Conservation (phyloP, 2,888 invertebrate genomes). For the Acronicta psi region DNA sequence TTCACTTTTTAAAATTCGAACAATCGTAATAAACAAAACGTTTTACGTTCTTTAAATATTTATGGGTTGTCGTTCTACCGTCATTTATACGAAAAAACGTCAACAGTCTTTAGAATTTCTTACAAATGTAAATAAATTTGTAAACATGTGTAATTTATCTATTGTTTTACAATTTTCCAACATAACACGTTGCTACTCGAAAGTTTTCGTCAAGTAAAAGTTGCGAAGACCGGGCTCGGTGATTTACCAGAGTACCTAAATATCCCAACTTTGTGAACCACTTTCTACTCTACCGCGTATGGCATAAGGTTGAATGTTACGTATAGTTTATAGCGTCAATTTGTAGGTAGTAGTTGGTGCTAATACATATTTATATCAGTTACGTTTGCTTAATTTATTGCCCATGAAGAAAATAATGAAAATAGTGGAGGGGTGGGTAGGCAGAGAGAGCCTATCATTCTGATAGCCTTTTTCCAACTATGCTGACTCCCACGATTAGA, state of each 20-base stretch:
- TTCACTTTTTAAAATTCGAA: too few species aligned
- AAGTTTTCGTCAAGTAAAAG: conserved; percentile 58
- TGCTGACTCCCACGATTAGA: too few species aligned
- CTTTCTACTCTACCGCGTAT: conserved; percentile 25
- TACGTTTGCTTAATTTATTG: conserved; percentile 40
- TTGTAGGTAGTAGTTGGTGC: conserved; percentile 47
- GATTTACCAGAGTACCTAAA: conserved; percentile 56
- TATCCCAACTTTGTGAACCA: conserved; percentile 26
- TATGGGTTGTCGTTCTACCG: too few species aligned
- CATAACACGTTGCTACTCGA: conserved; percentile 41
- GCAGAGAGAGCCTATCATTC: conserved; percentile 27
- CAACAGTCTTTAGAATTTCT: too few species aligned
- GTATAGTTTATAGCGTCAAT: conserved; percentile 36
- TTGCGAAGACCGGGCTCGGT: conserved; percentile 50
- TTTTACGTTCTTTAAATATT: too few species aligned
- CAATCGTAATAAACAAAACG: too few species aligned
- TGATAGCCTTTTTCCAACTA: neutral
- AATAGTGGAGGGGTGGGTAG: conserved; percentile 33
- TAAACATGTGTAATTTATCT: conserved; percentile 1
- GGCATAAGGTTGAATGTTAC: conserved; percentile 34
- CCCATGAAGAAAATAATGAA: conserved; percentile 28
- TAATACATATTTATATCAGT: conserved; percentile 55
- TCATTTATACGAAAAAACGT: too few species aligned
- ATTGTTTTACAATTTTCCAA: conserved; percentile 34
- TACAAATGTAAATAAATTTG: neutral